phyloP scores from a whole-genome alignment of 2,888 invertebrate species.

The Drosophila meridiana region DNA sequence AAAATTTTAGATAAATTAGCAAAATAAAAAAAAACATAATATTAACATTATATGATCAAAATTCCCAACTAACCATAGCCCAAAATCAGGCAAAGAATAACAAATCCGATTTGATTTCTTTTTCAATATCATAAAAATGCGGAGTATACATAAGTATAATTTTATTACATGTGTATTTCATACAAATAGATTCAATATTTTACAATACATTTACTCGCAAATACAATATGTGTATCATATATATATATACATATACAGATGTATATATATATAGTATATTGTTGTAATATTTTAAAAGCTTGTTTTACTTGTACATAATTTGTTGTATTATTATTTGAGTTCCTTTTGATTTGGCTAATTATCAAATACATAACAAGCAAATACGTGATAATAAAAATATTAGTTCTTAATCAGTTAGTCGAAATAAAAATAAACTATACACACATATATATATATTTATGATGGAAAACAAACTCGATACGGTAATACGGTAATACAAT shows the following conservation, averaged over 20 bases:
- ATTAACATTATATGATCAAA: background rate
- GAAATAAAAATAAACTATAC: conserved; percentile 72
- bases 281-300: conserved; percentile 71
- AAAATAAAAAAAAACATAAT: too few relatives aligned
- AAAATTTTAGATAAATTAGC: background rate
- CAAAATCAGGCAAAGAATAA: background rate
- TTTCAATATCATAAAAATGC: conserved; percentile 56
- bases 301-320: conserved; percentile 56
- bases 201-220: conserved; percentile 71
- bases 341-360: conserved; percentile 61
- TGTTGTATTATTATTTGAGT: conserved; percentile 37
- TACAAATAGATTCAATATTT: conserved; percentile 80
- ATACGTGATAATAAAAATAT: conserved; percentile 61
- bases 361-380: conserved; percentile 74
- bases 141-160: conserved; percentile 47
- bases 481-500: conserved; percentile 20
- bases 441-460: conserved; percentile 59
- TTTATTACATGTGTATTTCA: conserved; percentile 76
- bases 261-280: conserved; percentile 31
- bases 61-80: background rate
- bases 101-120: conserved; percentile 7
- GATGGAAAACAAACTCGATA: conserved; percentile 48
- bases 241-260: conserved; percentile 20
- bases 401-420: conserved; percentile 49
- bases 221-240: conserved; percentile 62